Conservation (phyloP, 2,113 vertebrate genomes). For the Pithys albifrons region DNA sequence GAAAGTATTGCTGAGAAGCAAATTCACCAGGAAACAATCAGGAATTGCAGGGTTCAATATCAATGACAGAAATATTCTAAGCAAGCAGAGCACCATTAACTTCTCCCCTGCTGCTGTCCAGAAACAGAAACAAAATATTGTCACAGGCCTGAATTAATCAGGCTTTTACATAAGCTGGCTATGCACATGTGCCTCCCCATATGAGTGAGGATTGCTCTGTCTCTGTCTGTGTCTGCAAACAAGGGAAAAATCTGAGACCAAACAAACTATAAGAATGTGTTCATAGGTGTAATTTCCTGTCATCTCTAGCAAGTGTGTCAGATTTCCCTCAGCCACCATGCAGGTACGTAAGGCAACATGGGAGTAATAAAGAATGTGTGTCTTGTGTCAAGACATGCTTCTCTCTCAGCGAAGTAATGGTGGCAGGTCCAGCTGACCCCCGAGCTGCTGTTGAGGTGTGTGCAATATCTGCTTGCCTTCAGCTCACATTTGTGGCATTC, state of each 20-base stretch:
- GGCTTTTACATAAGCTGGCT: not conserved
- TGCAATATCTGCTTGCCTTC: not conserved
- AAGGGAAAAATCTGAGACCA: not conserved
- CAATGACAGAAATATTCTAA: not conserved
- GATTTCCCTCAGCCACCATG: not conserved
- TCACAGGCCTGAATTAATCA: not conserved
- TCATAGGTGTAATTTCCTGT: not conserved
- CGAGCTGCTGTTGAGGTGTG: not conserved
- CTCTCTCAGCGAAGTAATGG: not conserved
- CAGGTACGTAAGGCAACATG: not conserved
- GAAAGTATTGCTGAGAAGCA: not conserved
- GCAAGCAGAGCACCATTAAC: not conserved
- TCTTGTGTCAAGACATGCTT: not conserved
- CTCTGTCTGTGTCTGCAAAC: not conserved
- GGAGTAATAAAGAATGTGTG: not conserved
- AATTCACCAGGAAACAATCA: not conserved
- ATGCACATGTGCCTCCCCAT: fast-evolving
- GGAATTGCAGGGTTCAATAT: not conserved
- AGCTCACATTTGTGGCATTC: not conserved
- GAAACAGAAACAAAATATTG: not conserved
- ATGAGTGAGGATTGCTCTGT: not conserved
- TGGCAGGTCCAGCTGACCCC: not conserved
- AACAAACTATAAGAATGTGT: not conserved
- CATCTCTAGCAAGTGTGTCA: not conserved
- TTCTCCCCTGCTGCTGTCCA: not conserved